A percentile compares a stretch with the other conserved stretches of the same genome.
Evolutionary conservation across 2,888 invertebrate species (phyloP).

Genomic region (Monopis laevigella): DNA sequence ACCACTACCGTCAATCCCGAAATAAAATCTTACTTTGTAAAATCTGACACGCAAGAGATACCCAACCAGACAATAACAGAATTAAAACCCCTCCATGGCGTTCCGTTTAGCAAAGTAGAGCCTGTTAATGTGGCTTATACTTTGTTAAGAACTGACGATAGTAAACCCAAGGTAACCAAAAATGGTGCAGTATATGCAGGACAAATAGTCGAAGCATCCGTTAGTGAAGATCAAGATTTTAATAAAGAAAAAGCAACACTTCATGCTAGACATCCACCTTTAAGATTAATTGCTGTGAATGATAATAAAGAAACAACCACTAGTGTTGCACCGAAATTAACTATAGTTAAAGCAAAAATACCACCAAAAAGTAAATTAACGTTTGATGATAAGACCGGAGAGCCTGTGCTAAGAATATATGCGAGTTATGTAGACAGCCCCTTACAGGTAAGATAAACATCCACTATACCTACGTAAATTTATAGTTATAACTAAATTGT

Average conservation of each 20-base stretch:
- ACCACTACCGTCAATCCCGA: constrained; percentile 30
- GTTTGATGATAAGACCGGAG: constrained; percentile 52
- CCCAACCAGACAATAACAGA: constrained; percentile 34
- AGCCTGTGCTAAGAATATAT: constrained; percentile 64
- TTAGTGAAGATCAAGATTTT: constrained; percentile 51
- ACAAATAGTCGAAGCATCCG: constrained; percentile 52
- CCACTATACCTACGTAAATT: neutral
- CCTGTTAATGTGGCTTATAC: constrained; percentile 50
- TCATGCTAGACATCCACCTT: constrained; percentile 39
- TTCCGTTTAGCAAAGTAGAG: constrained; percentile 44
- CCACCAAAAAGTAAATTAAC: constrained; percentile 52
- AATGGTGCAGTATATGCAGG: constrained; percentile 47
- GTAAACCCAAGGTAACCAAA: constrained; percentile 35
- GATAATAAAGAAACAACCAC: constrained; percentile 32
- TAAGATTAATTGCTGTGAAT: constrained; percentile 37
- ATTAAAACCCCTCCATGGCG: constrained; percentile 38
- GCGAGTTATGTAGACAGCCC: constrained; percentile 51
- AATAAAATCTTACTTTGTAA: constrained; percentile 30
- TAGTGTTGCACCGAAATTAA: constrained; percentile 28
- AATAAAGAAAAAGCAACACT: constrained; percentile 42
- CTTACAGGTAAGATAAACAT: constrained; percentile 45
- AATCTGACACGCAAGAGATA: constrained; percentile 31
- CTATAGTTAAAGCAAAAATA: constrained; percentile 47
- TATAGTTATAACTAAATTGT: too few relatives aligned
- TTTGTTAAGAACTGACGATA: constrained; percentile 38